phyloP scores from a whole-genome alignment of 2,797 vertebrate species.

The Ibycter americanus region DNA sequence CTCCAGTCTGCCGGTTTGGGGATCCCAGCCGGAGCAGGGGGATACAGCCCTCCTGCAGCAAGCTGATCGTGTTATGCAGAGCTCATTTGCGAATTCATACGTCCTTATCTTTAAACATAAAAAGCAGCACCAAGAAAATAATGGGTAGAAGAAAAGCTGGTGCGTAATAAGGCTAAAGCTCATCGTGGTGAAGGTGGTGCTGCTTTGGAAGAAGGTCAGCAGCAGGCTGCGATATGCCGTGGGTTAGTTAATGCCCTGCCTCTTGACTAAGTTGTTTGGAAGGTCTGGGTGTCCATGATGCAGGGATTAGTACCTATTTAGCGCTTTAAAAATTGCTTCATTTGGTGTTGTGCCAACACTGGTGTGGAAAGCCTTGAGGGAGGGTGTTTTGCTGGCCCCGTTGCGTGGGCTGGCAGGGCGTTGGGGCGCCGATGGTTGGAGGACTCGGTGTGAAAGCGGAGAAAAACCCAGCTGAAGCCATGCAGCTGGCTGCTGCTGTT shows the following conservation, averaged over 20 bases:
- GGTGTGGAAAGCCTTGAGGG: not conserved
- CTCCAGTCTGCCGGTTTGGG: not conserved
- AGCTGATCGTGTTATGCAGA: not conserved
- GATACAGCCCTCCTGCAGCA: not conserved
- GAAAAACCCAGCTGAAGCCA: not conserved
- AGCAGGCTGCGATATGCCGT: rapidly evolving
- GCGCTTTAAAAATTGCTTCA: not conserved
- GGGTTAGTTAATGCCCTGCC: not conserved
- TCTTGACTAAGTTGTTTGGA: not conserved
- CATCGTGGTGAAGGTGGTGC: not conserved
- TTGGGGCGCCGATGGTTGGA: not conserved
- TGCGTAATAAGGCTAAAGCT: not conserved
- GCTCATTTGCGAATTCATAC: not conserved
- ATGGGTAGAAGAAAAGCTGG: not conserved
- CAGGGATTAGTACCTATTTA: not conserved
- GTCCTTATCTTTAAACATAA: not conserved
- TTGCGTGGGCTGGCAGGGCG: rapidly evolving
- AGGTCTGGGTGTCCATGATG: not conserved
- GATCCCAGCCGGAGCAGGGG: not conserved
- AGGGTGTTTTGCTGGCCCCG: not conserved
- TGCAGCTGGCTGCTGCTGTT: not conserved
- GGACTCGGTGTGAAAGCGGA: not conserved
- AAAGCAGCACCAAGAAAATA: not conserved
- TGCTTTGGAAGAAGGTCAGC: not conserved
- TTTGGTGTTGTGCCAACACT: not conserved